A percentile compares a stretch with the other conserved stretches of the same genome.
Evolutionary conservation across 1,140 invertebrate species (phyloP).

Genomic region (Drosophila kurseongensis): DNA sequence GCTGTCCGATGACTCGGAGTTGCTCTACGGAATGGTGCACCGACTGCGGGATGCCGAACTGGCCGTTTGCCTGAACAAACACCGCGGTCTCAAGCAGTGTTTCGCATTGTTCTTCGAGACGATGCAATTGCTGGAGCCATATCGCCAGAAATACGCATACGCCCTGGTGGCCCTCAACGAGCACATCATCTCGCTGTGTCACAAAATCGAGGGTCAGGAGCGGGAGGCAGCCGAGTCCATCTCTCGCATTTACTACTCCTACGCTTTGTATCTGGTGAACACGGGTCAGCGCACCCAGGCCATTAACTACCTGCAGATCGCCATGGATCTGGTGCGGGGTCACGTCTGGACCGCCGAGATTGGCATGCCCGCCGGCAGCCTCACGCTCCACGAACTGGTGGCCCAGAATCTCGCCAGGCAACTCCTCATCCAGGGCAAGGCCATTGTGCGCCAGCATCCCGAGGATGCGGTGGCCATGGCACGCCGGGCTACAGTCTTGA

Average conservation of each 20-base stretch:
- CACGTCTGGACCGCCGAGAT: conserved; percentile 60
- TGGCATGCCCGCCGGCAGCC: conserved; percentile 39
- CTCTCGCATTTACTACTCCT: conserved; percentile 66
- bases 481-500: conserved; percentile 49
- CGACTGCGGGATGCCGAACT: conserved; percentile 61
- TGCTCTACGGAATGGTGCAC: conserved; percentile 57
- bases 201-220: conserved; percentile 52
- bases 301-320: conserved; percentile 54
- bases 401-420: conserved; percentile 63
- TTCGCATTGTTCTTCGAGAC: conserved; percentile 61
- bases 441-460: conserved; percentile 54
- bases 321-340: conserved; percentile 57
- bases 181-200: conserved; percentile 63
- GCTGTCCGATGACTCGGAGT: conserved; percentile 44
- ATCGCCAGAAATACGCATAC: conserved; percentile 62
- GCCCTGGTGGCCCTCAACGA: conserved; percentile 55
- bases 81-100: conserved; percentile 39
- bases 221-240: conserved; percentile 61
- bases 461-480: conserved; percentile 62
- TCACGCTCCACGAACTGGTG: conserved; percentile 64
- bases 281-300: conserved; percentile 28
- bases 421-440: conserved; percentile 53
- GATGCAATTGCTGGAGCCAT: conserved; percentile 57
- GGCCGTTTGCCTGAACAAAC: conserved; percentile 26
- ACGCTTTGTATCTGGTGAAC: conserved; percentile 41